phyloP scores from a whole-genome alignment of 2,113 vertebrate genomes.

The Hymenochirus boettgeri region DNA sequence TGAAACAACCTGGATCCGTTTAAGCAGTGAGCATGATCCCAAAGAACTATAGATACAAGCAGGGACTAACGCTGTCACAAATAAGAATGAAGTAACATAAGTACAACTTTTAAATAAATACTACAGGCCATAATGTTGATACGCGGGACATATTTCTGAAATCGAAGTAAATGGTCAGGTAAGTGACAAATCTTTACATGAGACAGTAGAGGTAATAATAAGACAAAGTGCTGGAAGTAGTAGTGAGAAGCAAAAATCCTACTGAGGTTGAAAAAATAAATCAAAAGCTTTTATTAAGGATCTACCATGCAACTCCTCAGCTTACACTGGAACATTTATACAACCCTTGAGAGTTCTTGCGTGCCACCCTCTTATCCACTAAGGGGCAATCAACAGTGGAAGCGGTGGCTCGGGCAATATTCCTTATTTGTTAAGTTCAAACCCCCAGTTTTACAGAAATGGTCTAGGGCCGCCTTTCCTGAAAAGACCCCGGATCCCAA shows the following conservation, averaged over 20 bases:
- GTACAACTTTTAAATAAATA: background rate
- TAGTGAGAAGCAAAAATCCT: slow-evolving; percentile 8
- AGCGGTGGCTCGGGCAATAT: slow-evolving; percentile 49
- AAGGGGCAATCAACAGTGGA: slow-evolving; percentile 53
- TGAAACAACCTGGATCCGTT: background rate
- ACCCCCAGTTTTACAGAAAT: slow-evolving; percentile 37
- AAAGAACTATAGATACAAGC: background rate
- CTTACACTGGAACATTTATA: slow-evolving; percentile 47
- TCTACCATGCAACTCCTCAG: slow-evolving; percentile 50
- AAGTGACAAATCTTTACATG: background rate
- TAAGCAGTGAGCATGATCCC: background rate
- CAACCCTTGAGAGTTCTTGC: slow-evolving; percentile 55
- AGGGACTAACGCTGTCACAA: background rate
- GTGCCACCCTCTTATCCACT: slow-evolving; percentile 52
- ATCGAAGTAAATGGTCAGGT: background rate
- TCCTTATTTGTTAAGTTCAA: slow-evolving; percentile 45
- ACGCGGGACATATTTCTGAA: background rate
- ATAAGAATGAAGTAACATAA: background rate
- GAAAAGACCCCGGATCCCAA: slow-evolving; percentile 30
- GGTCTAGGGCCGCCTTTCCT: slow-evolving; percentile 37
- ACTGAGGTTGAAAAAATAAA: background rate
- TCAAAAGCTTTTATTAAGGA: slow-evolving; percentile 47
- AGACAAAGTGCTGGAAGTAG: background rate
- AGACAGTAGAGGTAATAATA: background rate
- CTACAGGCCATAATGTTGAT: background rate